phyloP scores from a whole-genome alignment of 2,113 vertebrate genomes.

The Eudyptes chrysolophus region DNA sequence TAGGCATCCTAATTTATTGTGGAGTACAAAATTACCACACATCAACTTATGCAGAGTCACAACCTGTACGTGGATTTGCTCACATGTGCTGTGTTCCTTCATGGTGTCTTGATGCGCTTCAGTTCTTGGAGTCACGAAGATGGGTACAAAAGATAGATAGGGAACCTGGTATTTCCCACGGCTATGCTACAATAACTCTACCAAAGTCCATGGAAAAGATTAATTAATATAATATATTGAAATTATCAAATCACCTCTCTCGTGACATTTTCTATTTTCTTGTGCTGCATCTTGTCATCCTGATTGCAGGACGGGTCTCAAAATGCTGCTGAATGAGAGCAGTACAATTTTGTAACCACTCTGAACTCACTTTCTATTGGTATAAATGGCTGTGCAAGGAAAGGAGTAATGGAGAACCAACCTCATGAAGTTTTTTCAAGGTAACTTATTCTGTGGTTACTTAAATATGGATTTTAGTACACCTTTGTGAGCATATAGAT shows the following conservation, averaged over 20 bases:
- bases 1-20: neutral
- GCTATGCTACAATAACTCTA: neutral
- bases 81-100: rapidly evolving
- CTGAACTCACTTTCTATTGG: neutral
- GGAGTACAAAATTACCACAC: neutral
- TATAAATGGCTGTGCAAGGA: neutral
- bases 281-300: neutral
- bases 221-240: neutral
- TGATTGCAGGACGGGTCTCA: neutral
- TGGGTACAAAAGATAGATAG: neutral
- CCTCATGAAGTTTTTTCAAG: neutral
- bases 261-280: neutral
- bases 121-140: neutral
- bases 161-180: neutral
- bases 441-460: neutral
- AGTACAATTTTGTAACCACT: neutral
- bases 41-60: no score
- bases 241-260: neutral
- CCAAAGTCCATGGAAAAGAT: neutral
- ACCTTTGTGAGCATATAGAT: neutral
- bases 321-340: neutral
- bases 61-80: rapidly evolving
- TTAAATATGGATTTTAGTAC: neutral
- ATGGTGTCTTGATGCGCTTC: neutral
- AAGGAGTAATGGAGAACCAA: neutral